Conservation (phyloP, 2,888 invertebrate species). For the Uloborus plumipes region DNA sequence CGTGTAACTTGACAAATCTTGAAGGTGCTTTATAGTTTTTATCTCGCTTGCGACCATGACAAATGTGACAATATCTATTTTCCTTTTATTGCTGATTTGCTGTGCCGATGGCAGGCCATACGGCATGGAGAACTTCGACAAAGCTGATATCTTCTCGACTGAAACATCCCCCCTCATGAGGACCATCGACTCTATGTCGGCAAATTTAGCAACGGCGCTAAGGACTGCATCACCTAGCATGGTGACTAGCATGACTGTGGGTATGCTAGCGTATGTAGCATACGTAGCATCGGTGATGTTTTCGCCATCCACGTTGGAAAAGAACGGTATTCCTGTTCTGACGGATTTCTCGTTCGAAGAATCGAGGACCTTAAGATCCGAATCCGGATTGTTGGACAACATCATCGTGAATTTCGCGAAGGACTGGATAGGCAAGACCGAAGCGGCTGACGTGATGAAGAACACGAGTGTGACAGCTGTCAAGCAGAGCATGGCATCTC, state of each 20-base stretch:
- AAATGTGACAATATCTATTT: no score
- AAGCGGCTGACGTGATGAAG: slow-evolving; percentile 40
- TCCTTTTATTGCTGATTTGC: no score
- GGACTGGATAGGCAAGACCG: slow-evolving; percentile 32
- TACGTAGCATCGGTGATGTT: slow-evolving; percentile 42
- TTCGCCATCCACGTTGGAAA: background rate
- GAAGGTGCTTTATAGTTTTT: no score
- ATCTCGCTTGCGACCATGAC: no score
- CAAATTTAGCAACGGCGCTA: slow-evolving; percentile 10
- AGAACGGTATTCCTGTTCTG: slow-evolving; percentile 29
- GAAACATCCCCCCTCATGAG: slow-evolving; percentile 6
- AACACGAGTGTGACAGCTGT: slow-evolving; percentile 27
- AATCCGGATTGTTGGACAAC: slow-evolving; percentile 36
- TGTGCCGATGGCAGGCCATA: no score
- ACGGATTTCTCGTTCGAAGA: slow-evolving; percentile 29
- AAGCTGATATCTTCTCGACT: no score
- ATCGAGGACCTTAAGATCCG: slow-evolving; percentile 3
- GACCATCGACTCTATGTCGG: slow-evolving; percentile 30
- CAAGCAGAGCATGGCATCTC: slow-evolving; percentile 4
- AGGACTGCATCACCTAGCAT: slow-evolving; percentile 16
- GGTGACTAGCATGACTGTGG: slow-evolving; percentile 18
- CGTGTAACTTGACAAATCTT: no score
- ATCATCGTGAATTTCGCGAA: slow-evolving; percentile 24
- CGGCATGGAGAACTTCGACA: no score
- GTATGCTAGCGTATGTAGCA: slow-evolving; percentile 23